Percentiles rank a stretch among this genome's conserved stretches.
Evolutionary conservation across 2,888 invertebrate genomes (phyloP).

Genomic region (Augochlorella aurata): DNA sequence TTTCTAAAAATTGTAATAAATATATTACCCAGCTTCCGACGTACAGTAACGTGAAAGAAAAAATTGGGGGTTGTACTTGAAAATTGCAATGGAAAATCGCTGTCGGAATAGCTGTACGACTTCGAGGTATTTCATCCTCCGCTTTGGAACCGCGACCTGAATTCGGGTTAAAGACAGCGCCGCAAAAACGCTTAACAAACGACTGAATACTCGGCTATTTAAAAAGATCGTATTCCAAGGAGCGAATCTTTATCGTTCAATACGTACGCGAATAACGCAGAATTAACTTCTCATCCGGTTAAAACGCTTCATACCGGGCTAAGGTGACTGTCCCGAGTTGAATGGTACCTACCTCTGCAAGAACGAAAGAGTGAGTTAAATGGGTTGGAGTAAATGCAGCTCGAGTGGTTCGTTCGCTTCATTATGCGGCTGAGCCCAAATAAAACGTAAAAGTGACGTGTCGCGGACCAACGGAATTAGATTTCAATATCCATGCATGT

Average conservation of each 20-base stretch:
- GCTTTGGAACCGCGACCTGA: not conserved
- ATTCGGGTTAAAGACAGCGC: not conserved
- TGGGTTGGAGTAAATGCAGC: conserved; percentile 13
- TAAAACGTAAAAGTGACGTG: conserved; percentile 23
- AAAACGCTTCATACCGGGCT: not conserved
- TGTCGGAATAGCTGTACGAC: too few species aligned
- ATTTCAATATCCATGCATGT: conserved; percentile 35
- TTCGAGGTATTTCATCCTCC: not conserved
- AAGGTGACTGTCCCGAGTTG: not conserved
- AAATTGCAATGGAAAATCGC: too few species aligned
- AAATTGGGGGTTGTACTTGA: too few species aligned
- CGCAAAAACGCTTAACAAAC: too few species aligned
- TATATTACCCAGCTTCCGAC: too few species aligned
- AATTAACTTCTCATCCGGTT: not conserved
- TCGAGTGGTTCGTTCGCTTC: not conserved
- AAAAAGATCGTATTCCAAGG: not conserved
- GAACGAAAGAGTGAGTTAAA: not conserved
- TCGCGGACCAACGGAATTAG: conserved; percentile 20
- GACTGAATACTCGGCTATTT: not conserved
- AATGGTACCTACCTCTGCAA: not conserved
- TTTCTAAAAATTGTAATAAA: too few species aligned
- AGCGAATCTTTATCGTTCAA: not conserved
- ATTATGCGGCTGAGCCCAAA: conserved; percentile 17
- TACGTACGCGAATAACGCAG: not conserved
- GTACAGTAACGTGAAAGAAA: too few species aligned